phyloP scores from a whole-genome alignment of 2,113 vertebrate species.

The Athene noctua region DNA sequence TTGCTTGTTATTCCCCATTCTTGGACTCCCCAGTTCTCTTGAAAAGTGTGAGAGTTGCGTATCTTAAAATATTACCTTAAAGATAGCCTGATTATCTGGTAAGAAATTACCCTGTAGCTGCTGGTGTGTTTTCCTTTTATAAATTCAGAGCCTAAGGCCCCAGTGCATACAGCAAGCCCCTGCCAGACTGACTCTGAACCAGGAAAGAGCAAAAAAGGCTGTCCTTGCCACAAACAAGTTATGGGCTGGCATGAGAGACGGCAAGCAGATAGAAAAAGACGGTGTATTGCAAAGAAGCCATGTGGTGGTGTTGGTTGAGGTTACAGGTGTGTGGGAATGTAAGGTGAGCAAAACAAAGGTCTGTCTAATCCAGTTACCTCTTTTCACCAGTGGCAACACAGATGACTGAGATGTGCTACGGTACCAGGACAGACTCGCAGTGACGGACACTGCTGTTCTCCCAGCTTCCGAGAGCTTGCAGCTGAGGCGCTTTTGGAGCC shows the following conservation, averaged over 20 bases:
- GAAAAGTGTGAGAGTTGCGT: neutral
- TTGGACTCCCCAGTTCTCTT: neutral
- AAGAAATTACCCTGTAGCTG: neutral
- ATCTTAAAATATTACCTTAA: neutral
- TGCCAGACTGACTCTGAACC: neutral
- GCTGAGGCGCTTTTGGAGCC: neutral
- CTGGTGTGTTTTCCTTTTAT: neutral
- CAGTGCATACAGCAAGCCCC: neutral
- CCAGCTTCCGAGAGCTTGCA: neutral
- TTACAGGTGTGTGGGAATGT: neutral
- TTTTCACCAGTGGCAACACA: neutral
- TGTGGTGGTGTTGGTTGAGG: fast-evolving
- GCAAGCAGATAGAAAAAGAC: fast-evolving
- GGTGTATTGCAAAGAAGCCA: neutral
- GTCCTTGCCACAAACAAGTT: neutral
- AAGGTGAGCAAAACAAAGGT: neutral
- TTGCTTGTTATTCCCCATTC: neutral
- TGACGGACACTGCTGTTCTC: fast-evolving
- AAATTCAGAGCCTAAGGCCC: neutral
- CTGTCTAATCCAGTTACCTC: neutral
- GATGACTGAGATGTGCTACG: fast-evolving
- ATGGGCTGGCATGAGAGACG: neutral
- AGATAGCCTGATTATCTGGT: neutral
- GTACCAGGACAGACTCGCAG: neutral
- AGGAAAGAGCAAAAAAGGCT: neutral